Percentiles rank a stretch among this genome's conserved stretches.
These are phyloP conservation scores for Nesometra sesokonis DNA, from an alignment of 35 echinoderm and acorn worm species.

Conservation along the genomic window DNA sequence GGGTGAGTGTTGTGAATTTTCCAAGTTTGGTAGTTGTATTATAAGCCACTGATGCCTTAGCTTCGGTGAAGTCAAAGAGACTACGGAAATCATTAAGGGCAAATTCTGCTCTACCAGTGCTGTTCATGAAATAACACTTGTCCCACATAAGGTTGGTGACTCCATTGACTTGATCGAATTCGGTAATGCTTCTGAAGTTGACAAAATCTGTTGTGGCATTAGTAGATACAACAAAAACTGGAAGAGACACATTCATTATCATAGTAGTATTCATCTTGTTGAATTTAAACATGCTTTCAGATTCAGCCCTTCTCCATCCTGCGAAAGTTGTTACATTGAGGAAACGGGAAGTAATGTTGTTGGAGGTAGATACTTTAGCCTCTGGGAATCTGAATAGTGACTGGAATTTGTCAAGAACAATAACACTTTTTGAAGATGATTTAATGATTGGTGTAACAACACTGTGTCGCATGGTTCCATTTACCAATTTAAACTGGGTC, in stretches of 20 bases:
- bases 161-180: constrained; percentile 35
- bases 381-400: not conserved
- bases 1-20: not conserved
- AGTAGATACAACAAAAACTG: not conserved
- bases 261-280: not conserved
- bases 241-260: not conserved
- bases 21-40: not conserved
- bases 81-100: not conserved
- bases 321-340: not conserved
- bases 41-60: not conserved
- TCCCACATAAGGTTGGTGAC: constrained; percentile 7
- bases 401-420: constrained; percentile 14
- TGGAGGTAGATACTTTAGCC: not conserved
- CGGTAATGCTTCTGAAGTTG: constrained; percentile 21
- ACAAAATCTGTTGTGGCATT: constrained; percentile 3
- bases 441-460: not conserved
- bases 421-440: not conserved
- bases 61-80: constrained; percentile 11
- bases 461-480: not conserved
- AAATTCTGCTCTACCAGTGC: constrained; percentile 4
- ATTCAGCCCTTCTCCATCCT: not conserved
- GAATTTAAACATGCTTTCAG: not conserved
- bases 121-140: not conserved
- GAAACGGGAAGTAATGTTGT: not conserved
- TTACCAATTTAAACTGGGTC: constrained; percentile 15